Base-by-base conservation (phyloP, 2,113 vertebrate species). In the Anthoscopus minutus region DNA sequence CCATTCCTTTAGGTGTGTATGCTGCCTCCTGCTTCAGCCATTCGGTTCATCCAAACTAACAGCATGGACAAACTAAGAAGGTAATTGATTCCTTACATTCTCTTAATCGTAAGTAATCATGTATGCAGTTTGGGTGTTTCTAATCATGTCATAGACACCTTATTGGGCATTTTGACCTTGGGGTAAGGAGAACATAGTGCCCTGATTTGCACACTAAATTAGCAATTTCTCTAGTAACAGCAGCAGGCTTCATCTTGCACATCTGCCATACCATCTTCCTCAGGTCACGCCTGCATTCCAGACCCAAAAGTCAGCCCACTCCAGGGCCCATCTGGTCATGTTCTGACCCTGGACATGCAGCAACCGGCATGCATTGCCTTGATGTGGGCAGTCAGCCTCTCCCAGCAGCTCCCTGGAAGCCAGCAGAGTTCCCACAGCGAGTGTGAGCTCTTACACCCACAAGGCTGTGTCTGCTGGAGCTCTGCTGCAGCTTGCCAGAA, bases 51-150 rank as follows among this genome's bases (percentile, higher is more conserved):
- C 45, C 45, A 35, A 35, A 69, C 4, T 8, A 48, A 50, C 1
- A 3, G 42, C 62, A 64, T 1, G 11, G 16, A 42, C 18, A 24
- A 37, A 47, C 13, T 31, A 51, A 16, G 48, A 70, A 33, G 15
- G 27, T 6, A 42, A 15, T 4, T 51, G 54, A 38, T 58, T 21
- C 42, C n/a, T 57, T 16, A 15, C 0, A 0, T 27, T 18, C 13
- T 56, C 61, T 35, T 53, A 9, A 58, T 62, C 1, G 0, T 13
- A 24, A 86, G 11, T 4, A n/a, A 27, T 21, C 19, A 20, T 12
- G 20, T 45, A 44, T 20, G 28, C 22, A 58, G 16, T 57, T 50
- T 12, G 12, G 15, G 8, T 78, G 56, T 33, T 54, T 30, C 61
- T 27, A 15, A 79, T 42, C 13, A 21, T 8, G n/a, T 28, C 40